Percentiles rank a stretch among this genome's conserved stretches.
phyloP scores from a whole-genome alignment of 2,797 vertebrate species.

The Malacoctenus gilli region DNA sequence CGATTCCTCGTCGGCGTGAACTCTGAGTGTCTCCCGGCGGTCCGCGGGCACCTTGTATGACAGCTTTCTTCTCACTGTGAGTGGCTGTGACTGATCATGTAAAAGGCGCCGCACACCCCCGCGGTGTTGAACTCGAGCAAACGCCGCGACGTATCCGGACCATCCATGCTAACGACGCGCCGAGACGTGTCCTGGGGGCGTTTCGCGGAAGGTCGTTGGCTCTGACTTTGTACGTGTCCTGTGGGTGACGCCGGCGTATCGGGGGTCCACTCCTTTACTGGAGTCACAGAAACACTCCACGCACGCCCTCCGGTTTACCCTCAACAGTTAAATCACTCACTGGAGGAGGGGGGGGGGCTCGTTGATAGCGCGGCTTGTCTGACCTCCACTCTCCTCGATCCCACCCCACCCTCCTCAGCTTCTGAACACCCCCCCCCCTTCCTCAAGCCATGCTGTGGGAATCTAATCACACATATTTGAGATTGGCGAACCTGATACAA shows the following conservation, averaged over 20 bases:
- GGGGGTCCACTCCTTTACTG: constrained; percentile 19
- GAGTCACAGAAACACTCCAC: constrained; percentile 41
- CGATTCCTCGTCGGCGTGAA: no score
- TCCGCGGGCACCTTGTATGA: no score
- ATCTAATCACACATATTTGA: constrained; percentile 70
- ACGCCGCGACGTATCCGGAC: no score
- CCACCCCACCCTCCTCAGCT: constrained; percentile 34
- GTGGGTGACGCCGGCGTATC: constrained; percentile 28
- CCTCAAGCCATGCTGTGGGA: constrained; percentile 47
- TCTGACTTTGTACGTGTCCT: constrained; percentile 15
- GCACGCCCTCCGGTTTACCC: constrained; percentile 60
- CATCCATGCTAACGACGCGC: no score
- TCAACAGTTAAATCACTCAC: constrained; percentile 66
- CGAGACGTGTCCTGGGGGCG: no score
- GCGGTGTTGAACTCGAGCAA: no score
- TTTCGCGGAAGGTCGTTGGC: constrained; percentile 27
- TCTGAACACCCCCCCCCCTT: constrained; percentile 48
- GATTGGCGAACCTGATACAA: constrained; percentile 64
- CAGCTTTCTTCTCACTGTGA: no score
- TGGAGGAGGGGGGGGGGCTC: constrained; percentile 9
- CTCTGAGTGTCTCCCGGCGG: no score
- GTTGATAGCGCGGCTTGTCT: constrained; percentile 44
- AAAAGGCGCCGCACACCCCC: no score
- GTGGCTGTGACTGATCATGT: no score
- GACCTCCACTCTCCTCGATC: constrained; percentile 27